Evolutionary conservation across 1,140 invertebrate genomes (phyloP), one percentile per base, ranked within the genome.

Genomic region (Bombus breviceps): DNA sequence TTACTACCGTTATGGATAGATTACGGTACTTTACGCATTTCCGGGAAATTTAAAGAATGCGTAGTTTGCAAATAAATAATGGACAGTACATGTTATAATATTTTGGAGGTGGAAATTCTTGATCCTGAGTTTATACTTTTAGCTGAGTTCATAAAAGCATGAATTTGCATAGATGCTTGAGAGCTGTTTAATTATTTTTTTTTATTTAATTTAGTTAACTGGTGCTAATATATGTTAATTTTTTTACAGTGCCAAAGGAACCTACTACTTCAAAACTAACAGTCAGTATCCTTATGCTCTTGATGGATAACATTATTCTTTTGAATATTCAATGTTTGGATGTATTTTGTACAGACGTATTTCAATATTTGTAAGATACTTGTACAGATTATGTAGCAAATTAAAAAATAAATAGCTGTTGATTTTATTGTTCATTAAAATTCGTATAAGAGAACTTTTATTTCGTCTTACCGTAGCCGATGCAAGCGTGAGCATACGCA

Each of bases 401-500:
- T 57, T 25, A 28, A n/a, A 41, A 39, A 73, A 76, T 66, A 78
- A 66, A 78, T 43, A 22, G 0, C 59, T 12, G 28, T 73, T 53
- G 22, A 18, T 69, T 25, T 37, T 43, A 43, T 43, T 3, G 41
- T 43, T 43, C 0, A 18, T 68, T 32, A 0, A 43, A 43, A n/a
- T 73, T 39, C 41, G 3, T 5, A 18, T 37, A 68, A 37, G 59
- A 59, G 1, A 80, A 71, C 5, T 66, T 18, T 34, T 37, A 0
- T 62, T 81, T 66, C 81, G n/a, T 91, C 95, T 96, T 95, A 97
- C 97, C 79, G 97, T 96, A 57, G 99, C 98, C 99, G 99, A 99
- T 4, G 99, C 99, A 85, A 99, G 95, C 99, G 99, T 99, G 0
- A 99, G 98, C 96, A 99, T 97, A 72, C 99, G 99, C 98, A 99